A percentile compares a stretch with the other conserved stretches of the same genome.
Evolutionary conservation across 1,140 invertebrate genomes (phyloP).

Genomic region (Wiebesia pumilae): DNA sequence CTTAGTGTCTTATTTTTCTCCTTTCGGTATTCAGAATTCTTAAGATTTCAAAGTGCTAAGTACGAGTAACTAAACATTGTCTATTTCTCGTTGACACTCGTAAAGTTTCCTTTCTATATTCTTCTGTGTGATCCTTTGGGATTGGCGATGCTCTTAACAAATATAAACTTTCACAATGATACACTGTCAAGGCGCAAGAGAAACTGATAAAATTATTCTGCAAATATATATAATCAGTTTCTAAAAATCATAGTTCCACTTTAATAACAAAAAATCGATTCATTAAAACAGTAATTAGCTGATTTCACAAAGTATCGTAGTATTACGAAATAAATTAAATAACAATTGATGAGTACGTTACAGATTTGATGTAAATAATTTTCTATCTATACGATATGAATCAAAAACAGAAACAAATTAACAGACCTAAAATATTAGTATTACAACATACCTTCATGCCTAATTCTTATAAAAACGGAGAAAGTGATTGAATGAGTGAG

Average conservation of each 20-base stretch:
- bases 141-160: conserved; percentile 26
- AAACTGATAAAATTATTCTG: conserved; percentile 5
- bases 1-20: not conserved
- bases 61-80: conserved; percentile 8
- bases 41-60: conserved; percentile 35
- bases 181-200: not conserved
- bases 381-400: too few species aligned
- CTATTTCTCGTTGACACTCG: not conserved
- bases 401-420: too few species aligned
- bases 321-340: too few species aligned
- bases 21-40: conserved; percentile 39
- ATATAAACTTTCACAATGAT: conserved; percentile 45
- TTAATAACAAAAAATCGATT: not conserved
- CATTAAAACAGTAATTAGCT: not conserved
- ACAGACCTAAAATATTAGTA: too few species aligned
- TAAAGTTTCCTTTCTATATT: conserved; percentile 31
- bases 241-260: not conserved
- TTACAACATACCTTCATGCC: too few species aligned
- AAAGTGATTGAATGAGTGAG: not conserved
- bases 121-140: not conserved
- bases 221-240: not conserved
- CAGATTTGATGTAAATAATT: too few species aligned
- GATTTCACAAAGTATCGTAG: too few species aligned
- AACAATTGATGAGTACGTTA: too few species aligned
- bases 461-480: too few species aligned